These are phyloP conservation scores for Hecatera dysodea DNA, from an alignment of 2,888 invertebrate genomes.

Conservation along the genomic window DNA sequence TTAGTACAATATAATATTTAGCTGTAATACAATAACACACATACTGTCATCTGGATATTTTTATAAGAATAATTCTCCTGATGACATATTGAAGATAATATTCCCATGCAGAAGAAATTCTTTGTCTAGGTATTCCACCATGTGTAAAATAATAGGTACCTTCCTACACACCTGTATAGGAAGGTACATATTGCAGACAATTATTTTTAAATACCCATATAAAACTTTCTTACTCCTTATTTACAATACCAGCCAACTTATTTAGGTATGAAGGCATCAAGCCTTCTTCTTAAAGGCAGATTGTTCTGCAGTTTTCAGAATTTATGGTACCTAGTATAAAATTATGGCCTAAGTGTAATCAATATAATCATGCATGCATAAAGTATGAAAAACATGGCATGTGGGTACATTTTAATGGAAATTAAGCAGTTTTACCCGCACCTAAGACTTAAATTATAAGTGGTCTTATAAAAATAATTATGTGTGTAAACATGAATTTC, in stretches of 20 bases:
- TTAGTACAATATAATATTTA: too few species aligned
- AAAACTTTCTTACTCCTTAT: too few species aligned
- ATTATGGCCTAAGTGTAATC: conserved; percentile 21
- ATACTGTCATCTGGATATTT: too few species aligned
- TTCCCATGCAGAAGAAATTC: too few species aligned
- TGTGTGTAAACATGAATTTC: conserved; percentile 20
- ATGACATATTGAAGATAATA: neutral
- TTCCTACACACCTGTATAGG: too few species aligned
- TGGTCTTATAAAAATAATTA: conserved; percentile 33
- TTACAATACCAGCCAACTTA: too few species aligned
- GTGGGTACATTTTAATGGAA: conserved; percentile 24
- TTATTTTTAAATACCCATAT: neutral
- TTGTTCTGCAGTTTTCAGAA: conserved; percentile 12
- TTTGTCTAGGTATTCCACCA: too few species aligned
- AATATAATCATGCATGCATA: conserved; percentile 17
- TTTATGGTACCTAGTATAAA: conserved; percentile 15
- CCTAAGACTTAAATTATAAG: conserved; percentile 17
- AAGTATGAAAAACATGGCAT: conserved; percentile 14
- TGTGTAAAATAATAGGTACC: too few species aligned
- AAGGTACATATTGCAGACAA: too few species aligned
- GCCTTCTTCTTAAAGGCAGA: neutral
- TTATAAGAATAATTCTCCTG: neutral
- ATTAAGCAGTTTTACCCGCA: conserved; percentile 19
- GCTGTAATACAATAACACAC: too few species aligned
- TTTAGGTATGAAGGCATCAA: neutral